These are phyloP conservation scores for Chanos chanos DNA, from an alignment of 2,797 vertebrate species.

Conservation along the genomic window DNA sequence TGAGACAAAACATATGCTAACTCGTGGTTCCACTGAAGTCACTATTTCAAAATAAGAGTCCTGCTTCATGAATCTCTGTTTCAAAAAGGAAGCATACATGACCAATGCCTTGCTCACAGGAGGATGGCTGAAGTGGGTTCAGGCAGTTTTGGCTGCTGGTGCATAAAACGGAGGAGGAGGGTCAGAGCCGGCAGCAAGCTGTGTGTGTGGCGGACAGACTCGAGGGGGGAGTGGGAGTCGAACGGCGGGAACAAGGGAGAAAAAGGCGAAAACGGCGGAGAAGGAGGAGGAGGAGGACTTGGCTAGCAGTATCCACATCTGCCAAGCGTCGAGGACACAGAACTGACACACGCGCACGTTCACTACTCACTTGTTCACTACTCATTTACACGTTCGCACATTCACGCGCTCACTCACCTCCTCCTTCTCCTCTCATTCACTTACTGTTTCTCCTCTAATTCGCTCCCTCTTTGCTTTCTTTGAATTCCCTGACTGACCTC, in stretches of 20 bases:
- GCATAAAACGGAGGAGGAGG: slow-evolving; percentile 51
- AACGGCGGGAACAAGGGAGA: slow-evolving; percentile 18
- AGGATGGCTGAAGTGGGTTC: slow-evolving; percentile 26
- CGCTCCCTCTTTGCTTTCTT: no score
- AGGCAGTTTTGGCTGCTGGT: slow-evolving; percentile 50
- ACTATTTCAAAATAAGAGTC: slow-evolving; percentile 24
- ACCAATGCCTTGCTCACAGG: neutral
- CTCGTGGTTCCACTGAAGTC: no score
- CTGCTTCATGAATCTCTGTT: neutral
- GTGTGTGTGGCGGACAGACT: slow-evolving; percentile 66
- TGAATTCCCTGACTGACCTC: no score
- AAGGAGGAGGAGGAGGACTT: slow-evolving; percentile 36
- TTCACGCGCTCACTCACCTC: slow-evolving; percentile 28
- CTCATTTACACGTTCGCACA: slow-evolving; percentile 30
- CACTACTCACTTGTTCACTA: no score
- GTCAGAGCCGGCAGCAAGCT: slow-evolving; percentile 66
- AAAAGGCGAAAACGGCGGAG: slow-evolving; percentile 13
- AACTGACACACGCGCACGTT: slow-evolving; percentile 41
- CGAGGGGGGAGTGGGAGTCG: slow-evolving; percentile 40
- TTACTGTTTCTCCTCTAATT: no score
- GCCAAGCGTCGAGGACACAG: slow-evolving; percentile 56
- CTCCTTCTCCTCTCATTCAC: no score
- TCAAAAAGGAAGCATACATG: neutral
- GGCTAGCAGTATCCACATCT: slow-evolving; percentile 54
- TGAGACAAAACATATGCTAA: no score